Conservation (phyloP, 1,140 invertebrate genomes). For the Calliopsis andreniformis region DNA sequence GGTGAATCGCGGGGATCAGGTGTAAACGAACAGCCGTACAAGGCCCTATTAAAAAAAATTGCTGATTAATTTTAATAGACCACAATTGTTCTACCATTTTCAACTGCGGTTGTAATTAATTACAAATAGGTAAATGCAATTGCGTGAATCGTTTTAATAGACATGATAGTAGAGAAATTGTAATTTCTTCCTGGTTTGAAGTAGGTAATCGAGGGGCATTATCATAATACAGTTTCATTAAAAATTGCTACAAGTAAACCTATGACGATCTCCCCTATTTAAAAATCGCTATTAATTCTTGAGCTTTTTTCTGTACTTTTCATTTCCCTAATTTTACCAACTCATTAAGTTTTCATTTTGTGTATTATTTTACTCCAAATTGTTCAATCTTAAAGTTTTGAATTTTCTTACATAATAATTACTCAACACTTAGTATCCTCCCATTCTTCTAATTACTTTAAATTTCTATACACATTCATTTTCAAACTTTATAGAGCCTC, state of each 20-base stretch:
- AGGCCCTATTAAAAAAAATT: slow-evolving; percentile 18
- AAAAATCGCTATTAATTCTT: too few species aligned
- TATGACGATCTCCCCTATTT: too few species aligned
- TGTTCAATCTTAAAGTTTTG: too few species aligned
- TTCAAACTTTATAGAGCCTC: too few species aligned
- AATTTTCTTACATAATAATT: too few species aligned
- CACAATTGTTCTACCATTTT: slow-evolving; percentile 1
- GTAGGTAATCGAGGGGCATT: not conserved
- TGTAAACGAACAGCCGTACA: not conserved
- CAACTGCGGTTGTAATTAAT: slow-evolving; percentile 24
- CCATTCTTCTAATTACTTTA: too few species aligned
- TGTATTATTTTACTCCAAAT: too few species aligned
- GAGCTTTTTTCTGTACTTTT: too few species aligned
- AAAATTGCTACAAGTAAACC: not conserved
- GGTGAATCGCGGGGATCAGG: slow-evolving; percentile 1
- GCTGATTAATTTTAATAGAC: slow-evolving; percentile 40
- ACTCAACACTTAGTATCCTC: too few species aligned
- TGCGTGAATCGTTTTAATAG: not conserved
- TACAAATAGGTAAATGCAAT: slow-evolving; percentile 31
- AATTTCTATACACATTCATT: too few species aligned
- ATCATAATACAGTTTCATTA: not conserved
- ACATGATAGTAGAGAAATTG: not conserved
- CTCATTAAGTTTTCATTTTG: too few species aligned
- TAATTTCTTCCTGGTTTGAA: not conserved
- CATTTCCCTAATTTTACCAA: too few species aligned